phyloP scores from a whole-genome alignment of 64 coral and sea anemone genomes.

The Catalaphyllia jardinei region DNA sequence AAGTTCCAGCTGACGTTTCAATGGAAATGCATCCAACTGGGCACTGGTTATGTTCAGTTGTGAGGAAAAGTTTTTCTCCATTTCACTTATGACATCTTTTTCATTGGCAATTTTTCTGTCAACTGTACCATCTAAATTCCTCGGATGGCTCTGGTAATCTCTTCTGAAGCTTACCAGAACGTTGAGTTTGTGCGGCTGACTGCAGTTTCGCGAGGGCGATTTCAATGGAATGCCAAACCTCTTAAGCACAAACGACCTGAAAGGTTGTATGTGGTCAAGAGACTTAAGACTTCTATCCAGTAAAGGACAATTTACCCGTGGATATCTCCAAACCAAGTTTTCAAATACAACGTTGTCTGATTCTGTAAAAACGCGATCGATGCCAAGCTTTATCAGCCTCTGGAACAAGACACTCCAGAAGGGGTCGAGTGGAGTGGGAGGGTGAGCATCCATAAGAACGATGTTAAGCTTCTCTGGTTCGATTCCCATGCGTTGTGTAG shows the following conservation, averaged over 20 bases:
- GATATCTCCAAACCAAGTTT: slow-evolving; percentile 9
- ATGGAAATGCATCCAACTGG: not conserved
- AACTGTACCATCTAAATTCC: slow-evolving; percentile 10
- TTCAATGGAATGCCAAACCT: not conserved
- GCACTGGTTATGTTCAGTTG: not conserved
- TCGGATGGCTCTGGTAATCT: slow-evolving; percentile 25
- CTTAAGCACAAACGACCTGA: not conserved
- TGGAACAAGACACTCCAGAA: slow-evolving; percentile 26
- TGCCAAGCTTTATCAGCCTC: slow-evolving; percentile 22
- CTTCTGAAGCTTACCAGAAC: slow-evolving; percentile 17
- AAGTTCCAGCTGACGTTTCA: slow-evolving; percentile 11
- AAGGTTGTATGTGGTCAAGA: not conserved
- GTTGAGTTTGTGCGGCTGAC: not conserved
- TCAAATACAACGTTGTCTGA: slow-evolving; percentile 5
- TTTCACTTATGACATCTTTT: slow-evolving; percentile 1
- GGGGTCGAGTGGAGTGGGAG: slow-evolving; percentile 13
- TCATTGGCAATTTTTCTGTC: slow-evolving; percentile 38
- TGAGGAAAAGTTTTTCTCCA: not conserved
- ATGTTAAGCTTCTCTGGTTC: slow-evolving; percentile 35
- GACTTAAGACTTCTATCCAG: not conserved
- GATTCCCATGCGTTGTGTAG: slow-evolving; percentile 3
- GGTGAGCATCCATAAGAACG: slow-evolving; percentile 30
- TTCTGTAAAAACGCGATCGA: not conserved
- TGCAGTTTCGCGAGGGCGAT: not conserved
- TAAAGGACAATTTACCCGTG: not conserved